Conservation (phyloP, 1,140 invertebrate genomes). For the Holcopasites calliopsidis region DNA sequence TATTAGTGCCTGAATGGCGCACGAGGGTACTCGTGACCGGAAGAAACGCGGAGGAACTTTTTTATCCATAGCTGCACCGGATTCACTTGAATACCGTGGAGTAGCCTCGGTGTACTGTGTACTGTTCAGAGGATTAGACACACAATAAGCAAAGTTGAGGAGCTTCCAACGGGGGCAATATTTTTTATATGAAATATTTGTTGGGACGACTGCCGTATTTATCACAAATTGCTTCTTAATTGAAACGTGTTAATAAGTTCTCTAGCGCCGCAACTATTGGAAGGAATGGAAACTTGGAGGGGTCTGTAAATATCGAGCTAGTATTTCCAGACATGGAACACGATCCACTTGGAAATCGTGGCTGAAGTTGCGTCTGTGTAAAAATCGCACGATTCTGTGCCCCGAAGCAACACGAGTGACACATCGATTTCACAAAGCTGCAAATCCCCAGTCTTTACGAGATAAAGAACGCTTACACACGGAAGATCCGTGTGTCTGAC, state of each 20-base stretch:
- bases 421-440: constrained; percentile 1
- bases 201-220: too few species aligned
- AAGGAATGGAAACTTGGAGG: too few species aligned
- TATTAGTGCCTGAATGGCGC: constrained; percentile 14
- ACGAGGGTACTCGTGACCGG: background rate
- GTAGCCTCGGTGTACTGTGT: background rate
- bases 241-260: too few species aligned
- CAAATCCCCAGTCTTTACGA: background rate
- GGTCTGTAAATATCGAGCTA: background rate
- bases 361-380: background rate
- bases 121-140: background rate
- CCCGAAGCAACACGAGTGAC: background rate
- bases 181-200: too few species aligned
- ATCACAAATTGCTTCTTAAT: too few species aligned
- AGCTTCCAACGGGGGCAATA: background rate
- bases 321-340: background rate
- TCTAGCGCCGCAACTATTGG: too few species aligned
- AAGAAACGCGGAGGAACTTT: background rate
- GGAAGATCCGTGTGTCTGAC: too few species aligned
- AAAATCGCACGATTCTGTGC: background rate
- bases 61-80: background rate
- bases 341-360: too few species aligned
- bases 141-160: background rate
- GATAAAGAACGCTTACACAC: background rate
- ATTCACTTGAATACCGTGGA: background rate